Evolutionary conservation across 37 sponge, comb jelly and placozoan species (phyloP), one percentile per base, ranked within the genome.

Genomic region (Spongilla lacustris): DNA sequence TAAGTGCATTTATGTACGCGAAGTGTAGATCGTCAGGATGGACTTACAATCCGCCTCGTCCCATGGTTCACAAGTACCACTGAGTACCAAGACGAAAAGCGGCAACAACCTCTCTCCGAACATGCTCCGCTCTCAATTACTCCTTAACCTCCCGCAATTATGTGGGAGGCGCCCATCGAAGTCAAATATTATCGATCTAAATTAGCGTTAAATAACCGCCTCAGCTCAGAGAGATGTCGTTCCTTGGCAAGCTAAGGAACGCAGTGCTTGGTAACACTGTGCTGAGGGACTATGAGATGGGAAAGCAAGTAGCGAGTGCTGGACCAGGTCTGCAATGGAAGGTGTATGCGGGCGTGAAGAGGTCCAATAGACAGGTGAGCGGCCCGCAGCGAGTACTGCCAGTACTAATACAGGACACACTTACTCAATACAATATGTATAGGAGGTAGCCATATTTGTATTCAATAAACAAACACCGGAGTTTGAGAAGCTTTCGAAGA

Each of bases 231-330:
- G 46, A 84, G 78, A 95, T 95, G 95, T 92, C 95, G 14, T 50
- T 95, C 6, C 86, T 95, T 69, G 95, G 80, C 13, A 85, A 50
- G 73, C 67, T 95, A 27, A 95, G 92, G 83, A 50, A 87, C 36
- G 95, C 95, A 0, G 90, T 95, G 29, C 76, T 69, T 46, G 96
- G 96, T 28, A 95, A 95, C 80, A 87, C 96, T 36, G 96, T 95
- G 23, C 68, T 79, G 28, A 93, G 80, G 66, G 96, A 95, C 29
- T 95, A 93, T 72, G 94, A 95, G 50, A 24, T 95, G 0, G 91
- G 86, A 1, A 67, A 68, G 34, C 96, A 95, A 28, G 72, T 95
- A 8, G 94, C 86, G 27, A 95, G 96, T 36, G 93, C 89, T 50
- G 96, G 96, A 25, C 96, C 96, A 14, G 86, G 88, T 0, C 89